Evolutionary conservation across 2,797 vertebrate genomes (phyloP).

Genomic region (Agapornis canus): DNA sequence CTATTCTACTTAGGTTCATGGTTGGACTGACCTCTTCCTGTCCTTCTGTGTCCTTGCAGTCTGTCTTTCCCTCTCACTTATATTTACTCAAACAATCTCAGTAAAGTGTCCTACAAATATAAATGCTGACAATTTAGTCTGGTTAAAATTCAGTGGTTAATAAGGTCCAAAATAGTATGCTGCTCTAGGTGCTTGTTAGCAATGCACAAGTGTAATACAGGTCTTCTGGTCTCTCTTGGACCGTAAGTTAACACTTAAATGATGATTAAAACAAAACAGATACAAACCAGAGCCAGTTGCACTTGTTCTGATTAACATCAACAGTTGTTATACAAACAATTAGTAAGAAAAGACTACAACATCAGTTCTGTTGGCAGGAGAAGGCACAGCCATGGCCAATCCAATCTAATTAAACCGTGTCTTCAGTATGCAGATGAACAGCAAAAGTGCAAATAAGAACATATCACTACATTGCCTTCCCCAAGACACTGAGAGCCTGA

Average conservation of each 20-base stretch:
- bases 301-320: slow-evolving; percentile 53
- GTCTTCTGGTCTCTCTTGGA: not conserved
- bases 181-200: slow-evolving; percentile 28
- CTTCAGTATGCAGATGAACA: not conserved
- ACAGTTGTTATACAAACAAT: slow-evolving; percentile 52
- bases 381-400: slow-evolving; percentile 36
- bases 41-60: not conserved
- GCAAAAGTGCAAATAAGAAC: not conserved
- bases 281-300: slow-evolving; percentile 24
- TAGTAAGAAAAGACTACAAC: slow-evolving; percentile 17
- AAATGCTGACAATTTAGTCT: slow-evolving; percentile 3
- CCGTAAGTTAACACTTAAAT: slow-evolving; percentile 17
- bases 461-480: not conserved
- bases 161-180: slow-evolving; percentile 8
- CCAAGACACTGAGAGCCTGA: not conserved
- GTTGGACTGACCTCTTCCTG: not conserved
- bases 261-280: slow-evolving; percentile 17
- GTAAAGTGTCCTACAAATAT: not conserved
- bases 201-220: not conserved
- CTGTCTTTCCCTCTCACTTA: not conserved
- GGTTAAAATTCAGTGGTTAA: slow-evolving; percentile 48
- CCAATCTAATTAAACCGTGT: slow-evolving; percentile 30
- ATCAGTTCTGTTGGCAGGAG: slow-evolving; percentile 40
- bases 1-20: not conserved
- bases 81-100: not conserved